These are phyloP conservation scores for Saimiri boliviensis DNA, from an alignment of 2,113 vertebrate genomes.

Conservation along the genomic window DNA sequence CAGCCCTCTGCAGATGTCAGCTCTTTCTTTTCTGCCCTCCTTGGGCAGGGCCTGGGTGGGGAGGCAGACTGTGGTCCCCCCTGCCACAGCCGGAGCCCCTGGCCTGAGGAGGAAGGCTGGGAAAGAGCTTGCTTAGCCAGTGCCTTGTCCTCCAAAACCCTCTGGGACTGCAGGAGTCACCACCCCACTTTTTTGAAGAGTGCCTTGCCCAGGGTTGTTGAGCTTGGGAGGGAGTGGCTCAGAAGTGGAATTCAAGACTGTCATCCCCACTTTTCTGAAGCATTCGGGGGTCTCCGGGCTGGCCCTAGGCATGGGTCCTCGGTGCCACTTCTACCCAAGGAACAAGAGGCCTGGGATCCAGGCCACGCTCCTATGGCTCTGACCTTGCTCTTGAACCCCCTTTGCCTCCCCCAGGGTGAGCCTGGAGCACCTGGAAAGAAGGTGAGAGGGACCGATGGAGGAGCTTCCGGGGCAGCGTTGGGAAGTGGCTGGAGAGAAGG, in stretches of 20 bases:
- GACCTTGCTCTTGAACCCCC: background rate
- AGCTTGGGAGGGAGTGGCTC: background rate
- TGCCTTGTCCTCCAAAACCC: background rate
- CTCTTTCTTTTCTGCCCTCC: background rate
- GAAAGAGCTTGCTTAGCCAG: background rate
- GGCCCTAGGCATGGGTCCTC: fast-evolving
- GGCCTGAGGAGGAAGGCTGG: background rate
- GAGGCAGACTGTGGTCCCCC: background rate
- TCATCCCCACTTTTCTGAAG: background rate
- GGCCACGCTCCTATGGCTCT: background rate
- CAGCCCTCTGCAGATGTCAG: background rate
- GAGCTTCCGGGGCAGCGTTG: background rate
- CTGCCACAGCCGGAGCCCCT: background rate
- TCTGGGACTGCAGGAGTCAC: background rate
- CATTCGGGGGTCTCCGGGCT: background rate
- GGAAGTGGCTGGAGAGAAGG: background rate
- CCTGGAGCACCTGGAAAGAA: slow-evolving; percentile 80
- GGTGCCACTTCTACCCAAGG: background rate
- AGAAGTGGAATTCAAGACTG: background rate
- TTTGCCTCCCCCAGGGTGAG: slow-evolving; percentile 73
- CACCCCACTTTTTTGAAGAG: background rate
- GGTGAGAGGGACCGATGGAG: slow-evolving; percentile 54
- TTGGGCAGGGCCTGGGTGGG: background rate
- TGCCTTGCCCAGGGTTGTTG: background rate
- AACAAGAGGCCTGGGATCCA: background rate